A percentile compares a stretch with the other conserved stretches of the same genome.
Evolutionary conservation across 2,797 vertebrate genomes (phyloP).

Genomic region (Chrosomus eos): DNA sequence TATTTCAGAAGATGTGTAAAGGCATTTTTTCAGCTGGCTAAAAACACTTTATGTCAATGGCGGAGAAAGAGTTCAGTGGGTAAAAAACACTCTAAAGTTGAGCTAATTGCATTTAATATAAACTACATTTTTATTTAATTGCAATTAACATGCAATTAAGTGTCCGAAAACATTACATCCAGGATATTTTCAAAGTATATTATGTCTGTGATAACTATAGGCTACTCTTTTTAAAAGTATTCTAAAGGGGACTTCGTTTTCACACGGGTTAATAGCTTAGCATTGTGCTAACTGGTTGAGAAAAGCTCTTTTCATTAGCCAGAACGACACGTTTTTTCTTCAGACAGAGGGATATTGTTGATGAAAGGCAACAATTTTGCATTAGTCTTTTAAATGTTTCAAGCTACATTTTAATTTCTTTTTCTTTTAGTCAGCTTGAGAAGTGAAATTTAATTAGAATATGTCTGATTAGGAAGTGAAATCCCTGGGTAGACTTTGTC

Average conservation of each 20-base stretch:
- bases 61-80: neutral
- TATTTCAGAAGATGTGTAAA: no score
- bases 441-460: conserved; percentile 3
- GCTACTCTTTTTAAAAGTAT: neutral
- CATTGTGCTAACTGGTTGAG: neutral
- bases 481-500: conserved; percentile 19
- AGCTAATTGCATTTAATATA: neutral
- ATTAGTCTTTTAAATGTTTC: neutral
- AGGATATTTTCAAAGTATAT: neutral
- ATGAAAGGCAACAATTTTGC: neutral
- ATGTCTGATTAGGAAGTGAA: conserved; percentile 12
- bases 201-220: neutral
- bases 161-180: neutral
- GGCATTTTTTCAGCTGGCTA: no score
- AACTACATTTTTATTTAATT: neutral
- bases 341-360: neutral
- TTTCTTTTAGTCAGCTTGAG: neutral
- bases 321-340: no score
- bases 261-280: neutral
- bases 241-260: neutral
- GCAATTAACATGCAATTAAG: neutral
- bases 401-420: neutral
- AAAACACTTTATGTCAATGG: no score
- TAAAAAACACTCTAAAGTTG: neutral
- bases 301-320: neutral